Conservation (phyloP, 2,113 vertebrate genomes). For the Promerops cafer region DNA sequence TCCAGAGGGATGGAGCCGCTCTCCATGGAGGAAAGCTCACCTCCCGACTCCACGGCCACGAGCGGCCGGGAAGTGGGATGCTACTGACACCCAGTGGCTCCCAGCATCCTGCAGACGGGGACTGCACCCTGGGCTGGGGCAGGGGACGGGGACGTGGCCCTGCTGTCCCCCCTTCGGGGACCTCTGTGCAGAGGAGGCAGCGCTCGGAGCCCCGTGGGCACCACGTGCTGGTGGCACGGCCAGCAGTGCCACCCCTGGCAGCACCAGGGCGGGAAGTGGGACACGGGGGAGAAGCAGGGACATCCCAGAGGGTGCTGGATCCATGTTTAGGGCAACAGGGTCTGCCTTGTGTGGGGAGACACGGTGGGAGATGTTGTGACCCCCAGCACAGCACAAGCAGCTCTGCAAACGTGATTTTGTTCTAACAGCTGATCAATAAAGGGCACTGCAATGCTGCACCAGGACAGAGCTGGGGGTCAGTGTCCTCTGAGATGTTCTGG, state of each 20-base stretch:
- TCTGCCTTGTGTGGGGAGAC: fast-evolving
- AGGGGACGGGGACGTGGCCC: background rate
- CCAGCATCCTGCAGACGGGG: background rate
- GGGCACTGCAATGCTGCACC: background rate
- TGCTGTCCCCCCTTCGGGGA: background rate
- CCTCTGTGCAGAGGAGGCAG: background rate
- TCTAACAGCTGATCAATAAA: background rate
- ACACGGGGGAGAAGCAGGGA: background rate
- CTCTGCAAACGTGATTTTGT: background rate
- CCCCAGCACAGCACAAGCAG: background rate
- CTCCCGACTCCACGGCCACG: background rate
- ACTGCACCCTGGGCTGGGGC: background rate
- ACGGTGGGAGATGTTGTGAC: background rate
- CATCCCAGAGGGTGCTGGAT: background rate
- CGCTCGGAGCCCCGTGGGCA: background rate
- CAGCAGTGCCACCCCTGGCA: background rate
- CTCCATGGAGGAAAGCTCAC: background rate
- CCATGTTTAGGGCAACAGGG: background rate
- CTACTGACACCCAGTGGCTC: conserved; percentile 67
- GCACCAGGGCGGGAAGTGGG: background rate
- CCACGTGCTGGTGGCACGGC: fast-evolving
- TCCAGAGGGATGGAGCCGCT: background rate
- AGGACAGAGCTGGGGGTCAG: background rate
- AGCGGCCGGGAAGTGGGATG: background rate
- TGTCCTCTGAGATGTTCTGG: fast-evolving